Conservation (phyloP, 2,113 vertebrate genomes). For the Tyto alba region DNA sequence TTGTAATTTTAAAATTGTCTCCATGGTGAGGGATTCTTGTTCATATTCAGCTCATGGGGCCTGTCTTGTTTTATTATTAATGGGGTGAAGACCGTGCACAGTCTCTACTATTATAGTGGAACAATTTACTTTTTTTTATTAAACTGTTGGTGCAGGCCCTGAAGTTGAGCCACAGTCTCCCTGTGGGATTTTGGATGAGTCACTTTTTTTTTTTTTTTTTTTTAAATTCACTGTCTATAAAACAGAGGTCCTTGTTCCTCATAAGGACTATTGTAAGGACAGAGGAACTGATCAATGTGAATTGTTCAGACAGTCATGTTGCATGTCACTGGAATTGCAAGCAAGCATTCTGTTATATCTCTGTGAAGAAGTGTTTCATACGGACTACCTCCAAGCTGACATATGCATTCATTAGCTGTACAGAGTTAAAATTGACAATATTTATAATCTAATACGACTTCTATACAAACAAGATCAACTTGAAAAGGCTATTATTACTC, state of each 20-base stretch:
- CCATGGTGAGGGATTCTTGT: neutral
- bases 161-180: neutral
- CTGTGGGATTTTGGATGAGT: neutral
- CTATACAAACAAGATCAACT: neutral
- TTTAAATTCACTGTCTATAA: neutral
- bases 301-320: neutral
- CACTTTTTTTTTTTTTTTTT: neutral
- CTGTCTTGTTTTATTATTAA: neutral
- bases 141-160: neutral
- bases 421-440: neutral
- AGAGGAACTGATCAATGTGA: neutral
- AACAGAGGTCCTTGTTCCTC: neutral
- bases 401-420: neutral
- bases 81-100: neutral
- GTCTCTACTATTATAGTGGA: neutral
- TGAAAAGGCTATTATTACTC: neutral
- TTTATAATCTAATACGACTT: neutral
- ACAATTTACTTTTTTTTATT: neutral
- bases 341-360: neutral
- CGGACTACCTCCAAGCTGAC: neutral
- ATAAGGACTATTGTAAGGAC: neutral
- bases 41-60: neutral
- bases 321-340: neutral
- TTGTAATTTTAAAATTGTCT: neutral
- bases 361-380: neutral